These are phyloP conservation scores for Glyphotaelius pellucidus DNA, from an alignment of 2,888 invertebrate species.

Conservation along the genomic window DNA sequence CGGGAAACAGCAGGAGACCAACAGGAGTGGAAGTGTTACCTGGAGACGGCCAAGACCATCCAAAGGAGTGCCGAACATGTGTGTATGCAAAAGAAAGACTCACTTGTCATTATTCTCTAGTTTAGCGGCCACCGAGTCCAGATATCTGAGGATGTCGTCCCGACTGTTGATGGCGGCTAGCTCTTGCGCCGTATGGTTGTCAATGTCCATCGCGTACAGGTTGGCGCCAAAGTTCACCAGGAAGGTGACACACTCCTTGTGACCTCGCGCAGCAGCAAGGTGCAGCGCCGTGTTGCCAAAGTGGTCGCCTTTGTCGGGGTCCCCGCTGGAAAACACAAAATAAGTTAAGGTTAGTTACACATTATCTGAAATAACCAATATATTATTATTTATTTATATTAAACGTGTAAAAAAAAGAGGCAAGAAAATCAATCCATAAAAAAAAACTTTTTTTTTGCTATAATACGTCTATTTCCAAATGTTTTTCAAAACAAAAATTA, in stretches of 20 bases:
- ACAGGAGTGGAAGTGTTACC: too few relatives aligned
- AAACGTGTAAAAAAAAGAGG: too few relatives aligned
- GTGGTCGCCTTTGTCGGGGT: slow-evolving; percentile 95
- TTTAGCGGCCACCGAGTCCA: slow-evolving; percentile 90
- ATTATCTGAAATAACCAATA: not conserved
- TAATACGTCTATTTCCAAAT: too few relatives aligned
- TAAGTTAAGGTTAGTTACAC: not conserved
- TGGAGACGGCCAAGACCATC: too few relatives aligned
- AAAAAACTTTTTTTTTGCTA: too few relatives aligned
- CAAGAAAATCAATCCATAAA: too few relatives aligned
- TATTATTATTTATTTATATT: too few relatives aligned
- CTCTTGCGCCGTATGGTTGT: slow-evolving; percentile 93
- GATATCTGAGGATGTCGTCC: slow-evolving; percentile 90
- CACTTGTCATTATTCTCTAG: slow-evolving; percentile 87
- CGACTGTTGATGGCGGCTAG: slow-evolving; percentile 92
- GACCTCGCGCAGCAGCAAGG: slow-evolving; percentile 92
- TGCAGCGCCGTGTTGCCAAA: slow-evolving; percentile 96
- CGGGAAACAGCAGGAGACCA: too few relatives aligned
- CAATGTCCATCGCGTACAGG: slow-evolving; percentile 94
- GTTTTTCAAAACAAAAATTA: too few relatives aligned
- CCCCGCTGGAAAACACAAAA: slow-evolving; percentile 82
- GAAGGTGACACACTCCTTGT: slow-evolving; percentile 93
- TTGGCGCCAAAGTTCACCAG: slow-evolving; percentile 96
- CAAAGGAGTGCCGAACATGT: too few relatives aligned
- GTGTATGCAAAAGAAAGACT: slow-evolving; percentile 65